Conservation (phyloP, 2,113 vertebrate species). For the Cercocebus atys region DNA sequence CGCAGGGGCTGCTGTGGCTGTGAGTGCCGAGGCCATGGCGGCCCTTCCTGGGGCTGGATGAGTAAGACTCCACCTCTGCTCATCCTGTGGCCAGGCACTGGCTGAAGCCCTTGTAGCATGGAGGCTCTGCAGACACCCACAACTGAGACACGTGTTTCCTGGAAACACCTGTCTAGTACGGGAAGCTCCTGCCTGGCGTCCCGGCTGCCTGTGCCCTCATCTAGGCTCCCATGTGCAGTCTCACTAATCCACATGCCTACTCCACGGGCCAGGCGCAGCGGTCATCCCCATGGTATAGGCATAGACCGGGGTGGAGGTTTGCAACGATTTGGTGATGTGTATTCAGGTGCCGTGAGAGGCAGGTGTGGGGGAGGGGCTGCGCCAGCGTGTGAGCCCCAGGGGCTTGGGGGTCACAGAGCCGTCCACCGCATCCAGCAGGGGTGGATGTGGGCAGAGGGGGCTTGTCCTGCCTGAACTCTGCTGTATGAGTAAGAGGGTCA, state of each 20-base stretch:
- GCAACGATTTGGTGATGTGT: rapidly evolving
- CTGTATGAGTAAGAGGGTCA: neutral
- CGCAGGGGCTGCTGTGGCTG: neutral
- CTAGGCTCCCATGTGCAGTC: rapidly evolving
- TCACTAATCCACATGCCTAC: rapidly evolving
- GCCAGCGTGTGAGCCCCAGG: rapidly evolving
- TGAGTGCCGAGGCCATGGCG: neutral
- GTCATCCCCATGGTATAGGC: rapidly evolving
- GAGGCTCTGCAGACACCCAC: too few species aligned
- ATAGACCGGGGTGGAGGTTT: too few species aligned
- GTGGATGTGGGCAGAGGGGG: neutral
- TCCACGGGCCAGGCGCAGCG: rapidly evolving
- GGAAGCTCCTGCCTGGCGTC: rapidly evolving
- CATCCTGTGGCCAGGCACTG: rapidly evolving
- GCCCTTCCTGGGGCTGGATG: too few species aligned
- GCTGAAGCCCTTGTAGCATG: neutral
- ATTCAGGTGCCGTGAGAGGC: neutral
- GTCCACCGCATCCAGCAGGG: neutral
- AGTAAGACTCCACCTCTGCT: rapidly evolving
- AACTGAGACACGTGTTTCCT: rapidly evolving
- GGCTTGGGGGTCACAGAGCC: rapidly evolving
- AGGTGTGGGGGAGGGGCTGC: rapidly evolving
- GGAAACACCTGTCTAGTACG: rapidly evolving
- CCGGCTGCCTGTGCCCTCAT: rapidly evolving
- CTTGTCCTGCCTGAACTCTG: neutral